A percentile compares a stretch with the other conserved stretches of the same genome.
Evolutionary conservation across 2,113 vertebrate genomes (phyloP).

Genomic region (Origma solitaria): DNA sequence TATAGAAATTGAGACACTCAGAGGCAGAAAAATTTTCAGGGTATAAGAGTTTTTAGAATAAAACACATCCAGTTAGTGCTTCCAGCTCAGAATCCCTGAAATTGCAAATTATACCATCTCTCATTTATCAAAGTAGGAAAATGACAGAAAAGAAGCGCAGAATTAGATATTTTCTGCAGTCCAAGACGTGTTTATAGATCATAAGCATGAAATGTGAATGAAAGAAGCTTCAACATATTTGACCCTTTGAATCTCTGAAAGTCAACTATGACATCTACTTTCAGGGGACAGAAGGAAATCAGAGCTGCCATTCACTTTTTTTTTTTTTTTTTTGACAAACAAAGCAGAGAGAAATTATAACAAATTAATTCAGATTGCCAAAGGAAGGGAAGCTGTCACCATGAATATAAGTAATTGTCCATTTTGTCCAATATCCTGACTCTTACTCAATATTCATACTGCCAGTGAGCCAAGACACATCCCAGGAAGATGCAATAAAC

Average conservation of each 20-base stretch:
- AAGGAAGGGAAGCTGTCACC: not conserved
- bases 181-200: not conserved
- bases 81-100: not conserved
- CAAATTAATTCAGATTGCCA: not conserved
- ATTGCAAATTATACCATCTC: not conserved
- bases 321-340: not conserved
- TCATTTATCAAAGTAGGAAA: not conserved
- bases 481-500: not conserved
- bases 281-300: not conserved
- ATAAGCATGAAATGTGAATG: not conserved
- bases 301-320: not conserved
- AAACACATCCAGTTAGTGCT: not conserved
- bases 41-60: not conserved
- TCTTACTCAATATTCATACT: not conserved
- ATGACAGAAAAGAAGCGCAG: not conserved
- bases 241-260: not conserved
- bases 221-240: not conserved
- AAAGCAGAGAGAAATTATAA: not conserved
- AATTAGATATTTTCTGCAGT: not conserved
- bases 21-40: not conserved
- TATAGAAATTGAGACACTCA: not conserved
- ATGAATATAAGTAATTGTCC: not conserved
- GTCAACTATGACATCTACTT: not conserved
- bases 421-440: not conserved
- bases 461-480: not conserved